Base-by-base conservation (phyloP, 2,113 vertebrate genomes). In the Vidua macroura region DNA sequence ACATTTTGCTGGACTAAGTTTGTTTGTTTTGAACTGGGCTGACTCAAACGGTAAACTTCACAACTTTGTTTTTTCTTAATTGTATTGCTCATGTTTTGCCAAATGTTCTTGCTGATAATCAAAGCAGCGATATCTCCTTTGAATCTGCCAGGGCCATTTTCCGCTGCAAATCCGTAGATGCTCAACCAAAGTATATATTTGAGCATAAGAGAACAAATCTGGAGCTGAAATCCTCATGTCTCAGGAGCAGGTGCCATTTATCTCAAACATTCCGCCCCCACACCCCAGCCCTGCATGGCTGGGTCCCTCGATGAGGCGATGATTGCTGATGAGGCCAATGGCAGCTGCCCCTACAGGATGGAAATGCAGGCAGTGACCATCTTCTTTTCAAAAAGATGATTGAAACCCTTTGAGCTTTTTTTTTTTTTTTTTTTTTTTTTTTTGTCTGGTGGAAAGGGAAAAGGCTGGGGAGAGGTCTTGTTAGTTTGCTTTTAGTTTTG, bases 11-110 rank as follows among this genome's bases (percentile, higher is more conserved):
- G 91, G 86, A 92, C 82, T 64, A 72, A 83, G 80, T 88, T 95
- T 95, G 56, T 86, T 95, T 96, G 88, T 84, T 96, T 95, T 95
- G 94, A 95, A 82, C 49, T 33, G 44, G n/a, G 41, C 86, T 95
- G 92, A 93, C 49, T 92, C 79, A 78, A 94, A 88, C 90, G 83
- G 85, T 90, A 96, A 96, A 92, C 79, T 90, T 96, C 93, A 95
- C 83, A 96, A 88, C 53, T 96, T 92, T 86, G 64, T 77, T 93
- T 95, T 92, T 77, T 63, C 90, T 93, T 94, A 92, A 86, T 94
- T 96, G 58, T 53, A 21, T 94, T 83, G 80, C 51, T 39, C 46
- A 58, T 23, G 19, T 88, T 96, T 91, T 95, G 88, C 80, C 92
- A 95, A 96, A 80, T 20, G 13, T 74, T 95, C 75, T 81, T 74